Evolutionary conservation across 2,888 invertebrate genomes (phyloP).

Genomic region (Hirtodrosophila duncani): DNA sequence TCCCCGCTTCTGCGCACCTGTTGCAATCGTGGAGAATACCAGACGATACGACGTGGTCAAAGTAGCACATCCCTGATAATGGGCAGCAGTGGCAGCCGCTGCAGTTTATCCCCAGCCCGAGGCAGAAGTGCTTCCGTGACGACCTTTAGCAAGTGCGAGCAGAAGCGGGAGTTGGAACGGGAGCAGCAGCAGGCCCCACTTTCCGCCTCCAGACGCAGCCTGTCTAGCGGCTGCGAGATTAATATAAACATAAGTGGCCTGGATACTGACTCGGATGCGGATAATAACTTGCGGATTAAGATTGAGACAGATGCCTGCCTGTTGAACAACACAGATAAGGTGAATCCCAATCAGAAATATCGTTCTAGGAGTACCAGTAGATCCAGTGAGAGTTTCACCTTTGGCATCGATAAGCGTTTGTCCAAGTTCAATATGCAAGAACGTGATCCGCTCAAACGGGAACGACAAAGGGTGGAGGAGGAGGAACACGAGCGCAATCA

Average conservation of each 20-base stretch:
- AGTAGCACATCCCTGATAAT: constrained; percentile 7
- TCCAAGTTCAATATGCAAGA: constrained; percentile 51
- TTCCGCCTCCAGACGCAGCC: constrained; percentile 27
- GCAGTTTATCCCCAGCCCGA: too few relatives aligned
- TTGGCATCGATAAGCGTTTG: constrained; percentile 55
- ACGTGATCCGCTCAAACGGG: not conserved
- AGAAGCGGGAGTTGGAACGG: not conserved
- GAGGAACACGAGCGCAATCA: constrained; percentile 24
- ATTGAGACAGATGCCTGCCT: constrained; percentile 51
- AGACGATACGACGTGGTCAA: constrained; percentile 16
- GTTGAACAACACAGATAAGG: constrained; percentile 31
- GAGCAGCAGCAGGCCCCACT: too few relatives aligned
- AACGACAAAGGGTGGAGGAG: constrained; percentile 14
- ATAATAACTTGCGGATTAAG: constrained; percentile 56
- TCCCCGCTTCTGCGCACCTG: constrained; percentile 35
- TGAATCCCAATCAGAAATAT: not conserved
- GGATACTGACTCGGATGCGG: constrained; percentile 18
- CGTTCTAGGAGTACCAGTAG: not conserved
- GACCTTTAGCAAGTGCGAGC: constrained; percentile 2
- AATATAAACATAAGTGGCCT: constrained; percentile 60
- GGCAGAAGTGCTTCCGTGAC: constrained; percentile 9
- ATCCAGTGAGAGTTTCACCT: constrained; percentile 9
- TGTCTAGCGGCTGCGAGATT: constrained; percentile 59
- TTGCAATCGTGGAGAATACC: constrained; percentile 32
- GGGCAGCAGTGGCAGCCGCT: too few relatives aligned